A percentile compares a stretch with the other conserved stretches of the same genome.
These are phyloP conservation scores for Aphodius granarius DNA, from an alignment of 2,888 invertebrate genomes.

Conservation along the genomic window DNA sequence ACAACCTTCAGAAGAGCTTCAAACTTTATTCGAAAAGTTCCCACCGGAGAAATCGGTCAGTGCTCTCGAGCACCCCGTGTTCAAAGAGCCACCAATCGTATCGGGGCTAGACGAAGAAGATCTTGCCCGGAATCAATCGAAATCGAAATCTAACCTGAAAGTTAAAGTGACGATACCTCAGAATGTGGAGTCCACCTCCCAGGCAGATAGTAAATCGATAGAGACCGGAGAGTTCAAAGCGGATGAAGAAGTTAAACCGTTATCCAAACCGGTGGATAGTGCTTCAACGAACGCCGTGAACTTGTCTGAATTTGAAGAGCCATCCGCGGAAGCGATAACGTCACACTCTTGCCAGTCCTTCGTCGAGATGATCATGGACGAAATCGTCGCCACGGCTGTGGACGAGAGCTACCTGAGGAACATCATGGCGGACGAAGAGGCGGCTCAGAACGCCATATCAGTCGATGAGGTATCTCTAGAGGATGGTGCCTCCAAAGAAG, in stretches of 20 bases:
- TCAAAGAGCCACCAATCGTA: too few relatives aligned
- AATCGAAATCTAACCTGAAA: neutral
- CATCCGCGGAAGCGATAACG: neutral
- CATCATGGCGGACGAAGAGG: neutral
- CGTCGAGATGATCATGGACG: slow-evolving; percentile 3
- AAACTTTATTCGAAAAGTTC: too few relatives aligned
- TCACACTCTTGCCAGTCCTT: neutral
- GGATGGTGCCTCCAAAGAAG: neutral
- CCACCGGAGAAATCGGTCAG: too few relatives aligned
- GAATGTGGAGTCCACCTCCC: neutral
- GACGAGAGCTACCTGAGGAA: neutral
- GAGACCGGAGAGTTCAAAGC: neutral
- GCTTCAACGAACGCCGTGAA: neutral
- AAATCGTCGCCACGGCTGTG: neutral
- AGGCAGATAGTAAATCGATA: neutral
- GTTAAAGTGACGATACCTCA: neutral
- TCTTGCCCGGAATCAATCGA: too few relatives aligned
- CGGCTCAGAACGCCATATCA: neutral
- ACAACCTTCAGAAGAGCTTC: too few relatives aligned
- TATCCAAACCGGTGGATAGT: neutral
- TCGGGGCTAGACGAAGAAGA: too few relatives aligned
- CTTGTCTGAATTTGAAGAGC: neutral
- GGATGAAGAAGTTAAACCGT: neutral
- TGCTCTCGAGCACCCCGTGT: too few relatives aligned
- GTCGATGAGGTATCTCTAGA: neutral